These are phyloP conservation scores for Piprites chloris DNA, from an alignment of 2,113 vertebrate species.

Conservation along the genomic window DNA sequence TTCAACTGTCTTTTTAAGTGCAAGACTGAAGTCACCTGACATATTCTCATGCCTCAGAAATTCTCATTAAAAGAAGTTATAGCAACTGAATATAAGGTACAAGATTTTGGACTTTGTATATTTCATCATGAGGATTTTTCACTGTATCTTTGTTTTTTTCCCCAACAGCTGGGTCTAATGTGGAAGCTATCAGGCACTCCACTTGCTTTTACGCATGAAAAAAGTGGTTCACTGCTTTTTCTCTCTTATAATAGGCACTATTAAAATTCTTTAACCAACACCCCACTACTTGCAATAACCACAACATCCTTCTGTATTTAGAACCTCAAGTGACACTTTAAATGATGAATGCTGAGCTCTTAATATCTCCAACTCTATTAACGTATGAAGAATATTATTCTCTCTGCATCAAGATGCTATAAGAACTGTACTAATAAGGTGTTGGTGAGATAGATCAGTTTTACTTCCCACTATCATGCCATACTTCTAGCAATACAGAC, in stretches of 20 bases:
- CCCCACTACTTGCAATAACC: background rate
- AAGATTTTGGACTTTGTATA: background rate
- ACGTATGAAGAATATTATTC: background rate
- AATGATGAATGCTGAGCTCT: background rate
- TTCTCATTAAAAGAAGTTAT: slow-evolving; percentile 25
- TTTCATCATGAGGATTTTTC: background rate
- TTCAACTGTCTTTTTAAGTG: slow-evolving; percentile 13
- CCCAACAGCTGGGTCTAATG: background rate
- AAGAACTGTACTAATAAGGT: background rate
- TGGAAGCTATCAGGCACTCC: background rate
- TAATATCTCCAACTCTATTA: slow-evolving; percentile 4
- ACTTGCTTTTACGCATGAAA: background rate
- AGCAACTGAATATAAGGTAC: background rate
- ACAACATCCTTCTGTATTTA: background rate
- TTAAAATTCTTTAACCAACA: background rate
- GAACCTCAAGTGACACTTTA: background rate
- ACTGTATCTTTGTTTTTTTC: background rate
- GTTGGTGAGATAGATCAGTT: background rate
- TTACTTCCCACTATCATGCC: background rate
- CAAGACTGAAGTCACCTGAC: background rate
- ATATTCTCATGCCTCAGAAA: background rate
- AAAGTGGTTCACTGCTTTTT: background rate
- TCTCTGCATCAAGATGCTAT: background rate
- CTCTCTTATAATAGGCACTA: background rate
- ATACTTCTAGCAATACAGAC: background rate